A percentile compares a stretch with the other conserved stretches of the same genome.
These are phyloP conservation scores for Euglossa dilemma DNA, from an alignment of 1,140 invertebrate genomes.

Conservation along the genomic window DNA sequence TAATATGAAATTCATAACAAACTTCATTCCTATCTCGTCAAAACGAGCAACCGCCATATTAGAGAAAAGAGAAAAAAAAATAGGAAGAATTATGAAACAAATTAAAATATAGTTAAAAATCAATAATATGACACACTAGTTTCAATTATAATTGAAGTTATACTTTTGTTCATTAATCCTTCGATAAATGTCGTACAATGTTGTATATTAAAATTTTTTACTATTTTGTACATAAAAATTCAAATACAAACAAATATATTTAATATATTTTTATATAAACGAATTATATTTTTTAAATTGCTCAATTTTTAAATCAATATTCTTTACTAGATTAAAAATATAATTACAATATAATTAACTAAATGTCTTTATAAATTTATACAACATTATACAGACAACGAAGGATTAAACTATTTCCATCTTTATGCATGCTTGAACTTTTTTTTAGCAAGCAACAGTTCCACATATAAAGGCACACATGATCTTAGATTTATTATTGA, in stretches of 20 bases:
- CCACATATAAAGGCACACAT: conserved; percentile 29
- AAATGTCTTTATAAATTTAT: not conserved
- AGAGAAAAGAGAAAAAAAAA: too few relatives aligned
- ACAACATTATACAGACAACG: conserved; percentile 16
- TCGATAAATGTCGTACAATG: conserved; percentile 17
- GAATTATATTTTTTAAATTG: not conserved
- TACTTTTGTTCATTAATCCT: conserved; percentile 27
- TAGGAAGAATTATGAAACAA: not conserved
- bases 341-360: not conserved
- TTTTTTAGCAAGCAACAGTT: conserved; percentile 39
- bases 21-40: not conserved
- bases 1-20: not conserved
- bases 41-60: not conserved
- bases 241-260: not conserved
- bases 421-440: conserved; percentile 37
- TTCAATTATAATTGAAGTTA: conserved; percentile 39
- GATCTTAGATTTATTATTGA: conserved; percentile 25
- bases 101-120: conserved; percentile 4
- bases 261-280: not conserved
- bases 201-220: not conserved
- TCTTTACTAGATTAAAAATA: not conserved
- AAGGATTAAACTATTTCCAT: conserved; percentile 40
- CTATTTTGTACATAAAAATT: not conserved
- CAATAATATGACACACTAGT: conserved; percentile 20
- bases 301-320: not conserved